phyloP scores from a whole-genome alignment of 2,113 vertebrate species.

The Porphyrio hochstetteri region DNA sequence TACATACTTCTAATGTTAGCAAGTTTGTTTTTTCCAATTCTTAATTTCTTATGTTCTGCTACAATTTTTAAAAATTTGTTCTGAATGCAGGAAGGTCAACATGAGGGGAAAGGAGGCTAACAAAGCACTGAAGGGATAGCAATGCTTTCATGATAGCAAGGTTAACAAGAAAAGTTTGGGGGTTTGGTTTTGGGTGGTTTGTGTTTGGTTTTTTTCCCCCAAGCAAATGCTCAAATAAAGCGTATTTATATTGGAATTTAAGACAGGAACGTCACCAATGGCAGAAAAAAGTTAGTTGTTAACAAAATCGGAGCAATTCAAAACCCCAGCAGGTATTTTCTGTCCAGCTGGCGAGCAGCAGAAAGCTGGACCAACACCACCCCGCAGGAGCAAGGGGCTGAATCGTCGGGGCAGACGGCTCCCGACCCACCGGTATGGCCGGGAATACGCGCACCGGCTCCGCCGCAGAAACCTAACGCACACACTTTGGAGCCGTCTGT shows the following conservation, averaged over 20 bases:
- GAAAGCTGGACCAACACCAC: not conserved
- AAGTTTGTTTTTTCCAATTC: not conserved
- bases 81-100: not conserved
- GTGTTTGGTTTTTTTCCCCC: not conserved
- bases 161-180: not conserved
- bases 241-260: not conserved
- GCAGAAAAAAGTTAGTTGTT: not conserved
- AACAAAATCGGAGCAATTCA: not conserved
- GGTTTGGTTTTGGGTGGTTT: too few relatives aligned
- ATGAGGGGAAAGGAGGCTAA: not conserved
- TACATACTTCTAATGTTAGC: not conserved
- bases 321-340: not conserved
- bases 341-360: too few relatives aligned
- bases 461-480: rapidly evolving
- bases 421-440: not conserved
- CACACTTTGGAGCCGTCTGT: too few relatives aligned
- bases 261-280: not conserved
- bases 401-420: too few relatives aligned
- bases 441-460: rapidly evolving
- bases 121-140: not conserved
- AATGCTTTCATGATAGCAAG: not conserved
- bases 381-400: rapidly evolving
- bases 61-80: not conserved
- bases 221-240: not conserved
- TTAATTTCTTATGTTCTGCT: not conserved